These are phyloP conservation scores for Oscheius sp. DNA, from an alignment of 2,888 invertebrate genomes.

Conservation along the genomic window DNA sequence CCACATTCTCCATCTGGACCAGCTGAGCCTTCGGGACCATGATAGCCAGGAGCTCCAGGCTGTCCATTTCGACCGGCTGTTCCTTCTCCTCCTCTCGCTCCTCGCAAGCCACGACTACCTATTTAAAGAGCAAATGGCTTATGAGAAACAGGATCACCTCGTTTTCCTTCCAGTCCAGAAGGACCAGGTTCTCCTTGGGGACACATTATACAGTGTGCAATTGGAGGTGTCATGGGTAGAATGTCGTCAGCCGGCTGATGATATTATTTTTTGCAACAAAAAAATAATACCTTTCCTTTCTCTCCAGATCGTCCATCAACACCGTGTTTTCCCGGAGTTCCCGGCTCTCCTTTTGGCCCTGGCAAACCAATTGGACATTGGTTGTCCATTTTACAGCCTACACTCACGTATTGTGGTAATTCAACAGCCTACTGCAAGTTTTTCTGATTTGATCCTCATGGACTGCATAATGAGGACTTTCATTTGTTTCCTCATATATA, in stretches of 20 bases:
- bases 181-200: slow-evolving; percentile 13
- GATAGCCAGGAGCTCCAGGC: slow-evolving; percentile 3
- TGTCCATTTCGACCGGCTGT: slow-evolving; percentile 16
- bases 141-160: neutral
- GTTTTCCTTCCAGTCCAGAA: slow-evolving; percentile 11
- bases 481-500: slow-evolving; percentile 11
- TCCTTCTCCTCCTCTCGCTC: slow-evolving; percentile 13
- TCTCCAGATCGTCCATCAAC: slow-evolving; percentile 38
- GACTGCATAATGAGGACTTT: neutral
- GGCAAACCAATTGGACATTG: slow-evolving; percentile 48
- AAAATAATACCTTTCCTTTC: slow-evolving; percentile 9
- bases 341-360: slow-evolving; percentile 40
- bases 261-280: neutral
- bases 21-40: slow-evolving; percentile 31
- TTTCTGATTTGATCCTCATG: slow-evolving; percentile 13
- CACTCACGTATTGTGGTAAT: neutral
- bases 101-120: slow-evolving; percentile 12
- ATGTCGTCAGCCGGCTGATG: slow-evolving; percentile 1
- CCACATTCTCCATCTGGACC: slow-evolving; percentile 49
- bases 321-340: slow-evolving; percentile 32
- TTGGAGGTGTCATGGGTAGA: slow-evolving; percentile 1
- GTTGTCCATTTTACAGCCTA: slow-evolving; percentile 43
- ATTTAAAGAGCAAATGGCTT: neutral
- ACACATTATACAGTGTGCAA: slow-evolving; percentile 14
- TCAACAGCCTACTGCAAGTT: slow-evolving; percentile 9